Conservation (phyloP, 2,113 vertebrate species). For the Isurus oxyrinchus region DNA sequence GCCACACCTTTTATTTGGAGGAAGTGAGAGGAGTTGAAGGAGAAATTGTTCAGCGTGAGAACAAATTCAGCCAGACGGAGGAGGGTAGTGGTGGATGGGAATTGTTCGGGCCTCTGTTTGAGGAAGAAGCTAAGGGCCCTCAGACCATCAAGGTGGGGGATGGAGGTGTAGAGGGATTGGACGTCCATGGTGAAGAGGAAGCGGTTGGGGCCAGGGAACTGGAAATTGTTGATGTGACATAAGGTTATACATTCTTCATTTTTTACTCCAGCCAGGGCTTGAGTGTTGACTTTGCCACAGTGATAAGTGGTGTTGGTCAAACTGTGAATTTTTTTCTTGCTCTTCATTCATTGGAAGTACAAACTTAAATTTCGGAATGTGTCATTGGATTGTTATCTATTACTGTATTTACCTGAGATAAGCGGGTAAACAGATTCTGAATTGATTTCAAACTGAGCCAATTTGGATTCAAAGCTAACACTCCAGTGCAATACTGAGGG, state of each 20-base stretch:
- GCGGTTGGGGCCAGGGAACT: too few relatives aligned
- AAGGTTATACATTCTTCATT: neutral
- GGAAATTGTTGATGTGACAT: too few relatives aligned
- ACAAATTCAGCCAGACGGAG: too few relatives aligned
- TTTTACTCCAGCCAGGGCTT: neutral
- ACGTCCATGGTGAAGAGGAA: too few relatives aligned
- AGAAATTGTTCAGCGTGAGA: too few relatives aligned
- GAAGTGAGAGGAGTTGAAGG: too few relatives aligned
- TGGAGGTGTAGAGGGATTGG: too few relatives aligned
- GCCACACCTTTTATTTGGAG: too few relatives aligned
- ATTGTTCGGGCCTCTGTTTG: too few relatives aligned
- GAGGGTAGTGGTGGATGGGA: too few relatives aligned
- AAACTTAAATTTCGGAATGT: neutral
- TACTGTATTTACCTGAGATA: neutral
- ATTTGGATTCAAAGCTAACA: neutral
- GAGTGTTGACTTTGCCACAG: neutral
- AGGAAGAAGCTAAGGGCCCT: too few relatives aligned
- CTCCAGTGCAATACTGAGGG: neutral
- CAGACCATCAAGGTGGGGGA: too few relatives aligned
- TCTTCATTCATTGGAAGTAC: neutral
- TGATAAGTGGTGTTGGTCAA: neutral
- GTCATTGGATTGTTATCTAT: neutral
- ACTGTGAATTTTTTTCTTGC: neutral
- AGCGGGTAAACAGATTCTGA: neutral
- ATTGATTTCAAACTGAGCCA: neutral